Percentiles rank a stretch among this genome's conserved stretches.
phyloP scores from a whole-genome alignment of 2,888 invertebrate species.

The Limnephilus rhombicus region DNA sequence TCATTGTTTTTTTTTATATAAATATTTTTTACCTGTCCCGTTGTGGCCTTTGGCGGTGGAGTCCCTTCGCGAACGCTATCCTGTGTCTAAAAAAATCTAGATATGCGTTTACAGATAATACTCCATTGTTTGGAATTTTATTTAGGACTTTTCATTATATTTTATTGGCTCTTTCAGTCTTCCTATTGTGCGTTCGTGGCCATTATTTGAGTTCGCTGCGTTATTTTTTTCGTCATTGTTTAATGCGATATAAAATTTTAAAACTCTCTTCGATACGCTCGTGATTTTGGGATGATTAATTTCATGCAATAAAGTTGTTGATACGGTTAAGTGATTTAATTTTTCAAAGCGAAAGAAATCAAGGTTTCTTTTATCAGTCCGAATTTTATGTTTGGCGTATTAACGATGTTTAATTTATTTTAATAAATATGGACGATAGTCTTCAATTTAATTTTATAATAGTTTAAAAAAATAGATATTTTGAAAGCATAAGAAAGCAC shows the following conservation, averaged over 20 bases:
- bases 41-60: constrained; percentile 58
- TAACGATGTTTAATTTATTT: neutral
- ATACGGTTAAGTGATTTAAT: constrained; percentile 8
- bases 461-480: too few species aligned
- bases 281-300: constrained; percentile 48
- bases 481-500: too few species aligned
- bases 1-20: constrained; percentile 63
- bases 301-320: constrained; percentile 39
- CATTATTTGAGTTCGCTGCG: constrained; percentile 56
- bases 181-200: constrained; percentile 61
- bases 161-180: constrained; percentile 62
- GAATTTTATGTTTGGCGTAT: neutral
- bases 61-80: constrained; percentile 56
- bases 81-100: constrained; percentile 57
- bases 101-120: constrained; percentile 64
- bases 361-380: neutral
- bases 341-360: neutral
- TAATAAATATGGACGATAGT: too few species aligned
- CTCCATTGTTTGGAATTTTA: constrained; percentile 62
- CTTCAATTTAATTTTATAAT: too few species aligned
- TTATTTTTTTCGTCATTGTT: constrained; percentile 53
- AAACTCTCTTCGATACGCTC: constrained; percentile 44
- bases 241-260: constrained; percentile 50
- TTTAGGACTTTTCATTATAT: constrained; percentile 63
- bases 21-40: constrained; percentile 59